Conservation (phyloP, 2,113 vertebrate species). For the Apteryx mantelli region DNA sequence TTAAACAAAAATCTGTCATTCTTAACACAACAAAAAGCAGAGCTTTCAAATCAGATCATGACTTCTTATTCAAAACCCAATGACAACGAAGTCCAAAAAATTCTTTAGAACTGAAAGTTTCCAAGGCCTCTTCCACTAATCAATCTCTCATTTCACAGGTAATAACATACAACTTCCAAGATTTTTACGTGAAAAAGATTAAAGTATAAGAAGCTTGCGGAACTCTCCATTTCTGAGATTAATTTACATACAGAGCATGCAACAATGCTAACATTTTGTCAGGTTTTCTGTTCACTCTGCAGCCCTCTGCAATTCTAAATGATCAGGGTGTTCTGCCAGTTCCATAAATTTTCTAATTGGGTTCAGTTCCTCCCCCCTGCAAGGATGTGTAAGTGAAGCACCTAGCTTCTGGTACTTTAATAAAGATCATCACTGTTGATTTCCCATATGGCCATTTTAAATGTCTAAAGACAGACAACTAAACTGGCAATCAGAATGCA, state of each 20-base stretch:
- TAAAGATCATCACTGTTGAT: conserved; percentile 42
- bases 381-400: conserved; percentile 5
- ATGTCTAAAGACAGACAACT: conserved; percentile 25
- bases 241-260: not conserved
- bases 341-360: conserved; percentile 34
- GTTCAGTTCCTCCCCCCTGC: not conserved
- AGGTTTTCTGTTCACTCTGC: not conserved
- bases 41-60: not conserved
- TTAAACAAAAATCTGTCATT: not conserved
- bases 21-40: not conserved
- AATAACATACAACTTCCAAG: not conserved
- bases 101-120: not conserved
- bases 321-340: not conserved
- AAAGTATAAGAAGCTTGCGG: not conserved
- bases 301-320: conserved; percentile 1
- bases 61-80: not conserved
- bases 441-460: conserved; percentile 37
- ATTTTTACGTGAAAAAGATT: not conserved
- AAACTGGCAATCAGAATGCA: conserved; percentile 38
- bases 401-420: not conserved
- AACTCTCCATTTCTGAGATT: not conserved
- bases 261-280: not conserved
- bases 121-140: not conserved
- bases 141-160: not conserved
- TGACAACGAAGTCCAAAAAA: not conserved